A percentile compares a stretch with the other conserved stretches of the same genome.
phyloP scores from a whole-genome alignment of 2,888 invertebrate species.

The Margaritifera margaritifera region DNA sequence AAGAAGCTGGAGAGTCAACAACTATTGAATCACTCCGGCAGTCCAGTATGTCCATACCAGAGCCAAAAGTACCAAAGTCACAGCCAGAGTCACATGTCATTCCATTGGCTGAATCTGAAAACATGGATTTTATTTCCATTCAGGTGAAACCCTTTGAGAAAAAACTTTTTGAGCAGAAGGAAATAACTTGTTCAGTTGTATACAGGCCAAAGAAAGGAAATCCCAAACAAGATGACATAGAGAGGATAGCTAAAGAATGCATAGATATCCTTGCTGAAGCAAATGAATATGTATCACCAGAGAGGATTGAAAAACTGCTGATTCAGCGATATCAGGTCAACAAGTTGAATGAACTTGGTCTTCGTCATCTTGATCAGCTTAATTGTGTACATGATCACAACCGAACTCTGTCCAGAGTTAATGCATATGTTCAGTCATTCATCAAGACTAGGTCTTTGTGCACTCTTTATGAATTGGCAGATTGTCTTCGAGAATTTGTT shows the following conservation, averaged over 20 bases:
- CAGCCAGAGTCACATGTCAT: too few species aligned
- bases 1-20: too few species aligned
- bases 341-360: constrained; percentile 14
- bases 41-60: too few species aligned
- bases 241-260: constrained; percentile 53
- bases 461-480: constrained; percentile 56
- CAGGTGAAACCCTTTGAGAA: constrained; percentile 5
- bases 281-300: constrained; percentile 53
- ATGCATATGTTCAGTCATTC: constrained; percentile 60
- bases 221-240: constrained; percentile 37
- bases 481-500: constrained; percentile 48
- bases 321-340: constrained; percentile 36
- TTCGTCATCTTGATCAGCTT: constrained; percentile 28
- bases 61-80: too few species aligned
- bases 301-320: constrained; percentile 51
- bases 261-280: constrained; percentile 56
- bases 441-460: constrained; percentile 52
- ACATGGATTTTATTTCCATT: too few species aligned
- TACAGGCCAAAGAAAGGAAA: background rate
- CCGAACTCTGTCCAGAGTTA: constrained; percentile 41
- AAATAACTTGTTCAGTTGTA: constrained; percentile 8
- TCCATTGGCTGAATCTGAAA: too few species aligned
- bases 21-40: too few species aligned
- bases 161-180: constrained; percentile 20
- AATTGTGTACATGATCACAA: constrained; percentile 46